A percentile compares a stretch with the other conserved stretches of the same genome.
Evolutionary conservation across 2,797 vertebrate species (phyloP).

Genomic region (Hippocampus kuda): DNA sequence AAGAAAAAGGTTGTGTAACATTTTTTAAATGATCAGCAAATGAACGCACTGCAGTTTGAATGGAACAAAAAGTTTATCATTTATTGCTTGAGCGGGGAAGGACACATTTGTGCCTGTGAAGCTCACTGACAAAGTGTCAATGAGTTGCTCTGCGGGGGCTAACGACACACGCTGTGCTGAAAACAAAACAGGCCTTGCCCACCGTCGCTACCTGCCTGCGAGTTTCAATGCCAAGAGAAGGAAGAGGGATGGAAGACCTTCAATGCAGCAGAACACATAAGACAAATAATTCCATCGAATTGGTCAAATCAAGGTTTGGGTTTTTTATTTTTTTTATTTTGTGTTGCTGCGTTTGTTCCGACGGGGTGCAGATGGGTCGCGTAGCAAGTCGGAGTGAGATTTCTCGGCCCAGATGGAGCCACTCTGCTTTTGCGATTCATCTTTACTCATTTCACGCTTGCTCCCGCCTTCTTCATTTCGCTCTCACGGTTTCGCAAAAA

Average conservation of each 20-base stretch:
- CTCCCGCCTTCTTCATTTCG: not conserved
- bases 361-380: conserved; percentile 67
- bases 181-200: not conserved
- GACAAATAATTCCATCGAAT: not conserved
- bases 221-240: not conserved
- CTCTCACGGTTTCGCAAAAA: not conserved
- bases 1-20: not conserved
- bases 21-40: not conserved
- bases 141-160: not conserved
- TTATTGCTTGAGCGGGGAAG: not conserved
- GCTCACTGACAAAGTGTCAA: not conserved
- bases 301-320: not conserved
- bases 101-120: not conserved
- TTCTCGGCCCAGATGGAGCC: conserved; percentile 68
- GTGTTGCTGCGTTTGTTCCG: conserved; percentile 47
- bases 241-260: not conserved
- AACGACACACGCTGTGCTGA: not conserved
- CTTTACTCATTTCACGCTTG: conserved; percentile 46
- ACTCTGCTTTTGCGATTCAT: conserved; percentile 65
- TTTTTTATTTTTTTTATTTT: not conserved
- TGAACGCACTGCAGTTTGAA: not conserved
- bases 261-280: not conserved
- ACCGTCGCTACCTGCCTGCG: not conserved
- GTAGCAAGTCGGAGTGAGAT: conserved; percentile 64
- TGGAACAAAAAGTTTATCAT: not conserved